Base-by-base conservation (phyloP, 2,113 vertebrate genomes). In the Malurus melanocephalus region DNA sequence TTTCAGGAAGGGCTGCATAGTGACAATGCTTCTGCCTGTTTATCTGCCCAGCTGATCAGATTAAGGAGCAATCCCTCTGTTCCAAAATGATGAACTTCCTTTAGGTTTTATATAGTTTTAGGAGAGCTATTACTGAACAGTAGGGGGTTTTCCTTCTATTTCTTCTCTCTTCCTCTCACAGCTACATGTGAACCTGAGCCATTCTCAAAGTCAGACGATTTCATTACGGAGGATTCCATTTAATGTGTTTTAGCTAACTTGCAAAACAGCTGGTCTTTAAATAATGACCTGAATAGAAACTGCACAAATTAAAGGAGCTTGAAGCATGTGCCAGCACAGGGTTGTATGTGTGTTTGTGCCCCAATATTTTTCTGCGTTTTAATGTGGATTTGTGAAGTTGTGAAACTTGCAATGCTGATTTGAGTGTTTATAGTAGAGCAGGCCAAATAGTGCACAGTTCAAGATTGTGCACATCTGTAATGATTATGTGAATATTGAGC, bases 1-100 rank as follows among this genome's bases (percentile, higher is more conserved):
- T 93, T 93, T 94, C 91, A 89, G 95, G 93, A 95, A 96, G 92
- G 83, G 83, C 92, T 94, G 80, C 88, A 55, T 48, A 45, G 88
- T 95, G 92, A 92, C 93, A 93, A 87, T 81, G 92, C 72, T 90
- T 73, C 45, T 94, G 94, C 49, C 91, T 92, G 46, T 88, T 90
- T 91, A 83, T 94, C 93, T 91, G 79, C 17, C 49, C 53, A 45
- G 81, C 88, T 86, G 85, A 93, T 93, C 93, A 85, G 81, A 95
- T 94, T 82, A 87, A 85, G 73, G 16, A 89, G 69, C 93, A 93
- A 85, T 80, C 52, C 72, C 92, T 78, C 62, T 93, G 79, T 90
- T 75, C 85, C 86, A 77, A 90, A 95, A 82, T 67, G 32, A 74
- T 22, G 87, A 91, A 82, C 92, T 96, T 90, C 51, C 83, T 88